These are phyloP conservation scores for Ochropacha duplaris DNA, from an alignment of 2,888 invertebrate species.

Conservation along the genomic window DNA sequence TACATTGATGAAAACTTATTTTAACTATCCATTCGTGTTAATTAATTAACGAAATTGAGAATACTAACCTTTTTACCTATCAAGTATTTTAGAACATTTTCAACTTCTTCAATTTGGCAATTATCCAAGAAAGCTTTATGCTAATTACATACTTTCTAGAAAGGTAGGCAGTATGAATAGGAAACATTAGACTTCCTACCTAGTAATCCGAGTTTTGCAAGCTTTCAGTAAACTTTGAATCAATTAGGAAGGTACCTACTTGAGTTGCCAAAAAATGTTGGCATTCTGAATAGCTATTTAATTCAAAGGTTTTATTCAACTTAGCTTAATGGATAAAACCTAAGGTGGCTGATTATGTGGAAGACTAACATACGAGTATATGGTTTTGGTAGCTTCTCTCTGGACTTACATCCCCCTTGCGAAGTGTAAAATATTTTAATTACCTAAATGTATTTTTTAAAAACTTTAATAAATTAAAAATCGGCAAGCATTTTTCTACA, in stretches of 20 bases:
- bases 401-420: too few relatives aligned
- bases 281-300: neutral
- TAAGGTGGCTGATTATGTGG: too few relatives aligned
- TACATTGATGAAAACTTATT: neutral
- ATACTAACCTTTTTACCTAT: too few relatives aligned
- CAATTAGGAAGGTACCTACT: too few relatives aligned
- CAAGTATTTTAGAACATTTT: neutral
- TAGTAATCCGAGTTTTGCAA: conserved; percentile 8
- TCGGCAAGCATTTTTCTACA: too few relatives aligned
- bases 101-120: conserved; percentile 48
- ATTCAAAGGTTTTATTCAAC: too few relatives aligned
- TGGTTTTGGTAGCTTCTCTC: too few relatives aligned
- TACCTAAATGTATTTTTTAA: too few relatives aligned
- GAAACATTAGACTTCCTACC: neutral
- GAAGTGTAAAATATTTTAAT: too few relatives aligned
- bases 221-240: conserved; percentile 31
- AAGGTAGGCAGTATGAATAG: conserved; percentile 6
- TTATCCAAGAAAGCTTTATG: conserved; percentile 54
- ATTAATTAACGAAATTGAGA: conserved; percentile 2
- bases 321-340: too few relatives aligned
- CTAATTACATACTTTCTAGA: conserved; percentile 44
- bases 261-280: neutral
- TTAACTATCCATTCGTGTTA: neutral
- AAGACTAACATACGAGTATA: too few relatives aligned
- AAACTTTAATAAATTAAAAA: too few relatives aligned